phyloP scores from a whole-genome alignment of 2,113 vertebrate species.

The Apistogramma diplotaenia region DNA sequence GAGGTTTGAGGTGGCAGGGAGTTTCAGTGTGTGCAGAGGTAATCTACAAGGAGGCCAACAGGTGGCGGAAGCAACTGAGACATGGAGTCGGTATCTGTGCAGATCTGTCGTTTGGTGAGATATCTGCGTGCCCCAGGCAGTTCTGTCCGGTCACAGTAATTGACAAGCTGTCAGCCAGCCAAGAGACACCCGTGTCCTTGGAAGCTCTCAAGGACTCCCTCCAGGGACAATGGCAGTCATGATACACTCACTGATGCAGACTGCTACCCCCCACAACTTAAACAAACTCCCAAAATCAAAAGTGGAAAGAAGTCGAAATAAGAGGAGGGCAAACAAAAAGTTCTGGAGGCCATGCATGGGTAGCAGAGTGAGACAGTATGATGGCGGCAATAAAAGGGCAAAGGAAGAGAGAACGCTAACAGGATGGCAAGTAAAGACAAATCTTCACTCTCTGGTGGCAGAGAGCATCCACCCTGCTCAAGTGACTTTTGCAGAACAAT shows the following conservation, averaged over 20 bases:
- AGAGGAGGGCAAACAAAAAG: not conserved
- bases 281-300: slow-evolving; percentile 15
- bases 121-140: slow-evolving; percentile 30
- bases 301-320: not conserved
- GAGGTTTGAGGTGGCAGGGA: not conserved
- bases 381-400: not conserved
- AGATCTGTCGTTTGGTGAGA: slow-evolving; percentile 26
- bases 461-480: not conserved
- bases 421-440: not conserved
- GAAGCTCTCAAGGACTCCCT: slow-evolving; percentile 58
- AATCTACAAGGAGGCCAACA: slow-evolving; percentile 10
- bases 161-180: slow-evolving; percentile 69
- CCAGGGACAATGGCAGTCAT: slow-evolving; percentile 18
- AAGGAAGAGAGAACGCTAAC: not conserved
- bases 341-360: not conserved
- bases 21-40: not conserved
- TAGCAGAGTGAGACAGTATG: not conserved
- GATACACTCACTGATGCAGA: slow-evolving; percentile 17
- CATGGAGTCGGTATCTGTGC: slow-evolving; percentile 27
- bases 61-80: slow-evolving; percentile 18
- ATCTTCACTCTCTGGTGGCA: not conserved
- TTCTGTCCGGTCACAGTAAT: slow-evolving; percentile 47
- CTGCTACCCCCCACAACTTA: not conserved
- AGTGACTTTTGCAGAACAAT: not conserved
- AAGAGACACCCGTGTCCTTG: slow-evolving; percentile 61